These are phyloP conservation scores for Agriopis aurantiaria DNA, from an alignment of 2,888 invertebrate genomes.

Conservation along the genomic window DNA sequence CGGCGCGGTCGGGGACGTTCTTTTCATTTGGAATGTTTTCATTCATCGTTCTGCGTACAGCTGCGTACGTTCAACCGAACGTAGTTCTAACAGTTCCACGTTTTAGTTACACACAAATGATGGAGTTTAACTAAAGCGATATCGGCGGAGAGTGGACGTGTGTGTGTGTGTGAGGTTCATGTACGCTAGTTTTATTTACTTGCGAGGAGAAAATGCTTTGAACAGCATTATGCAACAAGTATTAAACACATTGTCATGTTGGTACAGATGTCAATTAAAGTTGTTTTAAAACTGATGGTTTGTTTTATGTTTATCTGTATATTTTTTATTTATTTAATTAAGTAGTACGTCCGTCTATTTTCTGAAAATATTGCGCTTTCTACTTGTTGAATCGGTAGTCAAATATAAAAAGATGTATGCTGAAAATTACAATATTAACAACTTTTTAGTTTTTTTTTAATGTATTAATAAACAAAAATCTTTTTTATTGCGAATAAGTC, in stretches of 20 bases:
- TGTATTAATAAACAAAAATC: not conserved
- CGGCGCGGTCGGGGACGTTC: no score
- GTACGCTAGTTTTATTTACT: not conserved
- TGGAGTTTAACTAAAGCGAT: constrained; percentile 11
- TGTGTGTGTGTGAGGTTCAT: not conserved
- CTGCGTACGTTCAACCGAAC: not conserved
- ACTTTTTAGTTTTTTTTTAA: not conserved
- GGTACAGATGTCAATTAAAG: no score
- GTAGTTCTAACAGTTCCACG: not conserved
- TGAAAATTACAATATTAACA: not conserved
- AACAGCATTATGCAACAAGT: no score
- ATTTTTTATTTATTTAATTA: no score
- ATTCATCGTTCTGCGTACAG: not conserved
- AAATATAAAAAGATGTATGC: not conserved
- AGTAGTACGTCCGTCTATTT: no score
- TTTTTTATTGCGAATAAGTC: no score
- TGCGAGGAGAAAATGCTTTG: no score
- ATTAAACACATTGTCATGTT: no score
- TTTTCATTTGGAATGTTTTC: constrained; percentile 16
- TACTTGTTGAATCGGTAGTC: no score
- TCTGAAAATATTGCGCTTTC: no score
- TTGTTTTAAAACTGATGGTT: no score
- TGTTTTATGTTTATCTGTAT: no score
- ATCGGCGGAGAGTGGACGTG: not conserved
- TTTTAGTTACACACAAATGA: constrained; percentile 17